Base-by-base conservation (phyloP, 2,113 vertebrate genomes). In the Hippopotamus amphibius region DNA sequence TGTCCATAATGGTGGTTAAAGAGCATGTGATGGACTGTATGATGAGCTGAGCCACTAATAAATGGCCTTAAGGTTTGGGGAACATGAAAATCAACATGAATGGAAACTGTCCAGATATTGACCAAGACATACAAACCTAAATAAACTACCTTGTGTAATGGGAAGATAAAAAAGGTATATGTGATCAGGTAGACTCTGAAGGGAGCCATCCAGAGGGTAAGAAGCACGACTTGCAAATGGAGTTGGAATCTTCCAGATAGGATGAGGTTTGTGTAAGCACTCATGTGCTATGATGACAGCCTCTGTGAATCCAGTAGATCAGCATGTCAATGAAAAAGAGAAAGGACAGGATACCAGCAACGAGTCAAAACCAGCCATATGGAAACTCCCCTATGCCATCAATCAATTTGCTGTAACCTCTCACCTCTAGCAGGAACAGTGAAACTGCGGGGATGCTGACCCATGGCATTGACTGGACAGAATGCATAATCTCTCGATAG, bases 211-310 rank as follows among this genome's bases (percentile, higher is more conserved):
- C 0, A 99, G 97, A 0, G 99, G 99, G 96, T 99, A 99, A 94
- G 99, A 99, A 82, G 99, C 99, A 0, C 99, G 99, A 97, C 99
- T 99, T 94, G 99, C 99, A 0, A 99, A 99, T 0, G 99, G 99
- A 0, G 99, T 99, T 0, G 99, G 98, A n/a, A 99, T 98, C 99
- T 99, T 99, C 99, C 99, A 99, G 0, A 99, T 0, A 72, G 99
- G 99, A 97, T 99, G 99, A 0, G 99, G 99, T 90, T 99, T 99
- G 98, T 99, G 99, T 69, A 99, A 99, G 83, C 65, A 97, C 99
- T 99, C 99, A 94, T 99, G 99, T 33, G 99, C 98, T 99, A 71
- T 99, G 99, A 90, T 99, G 99, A 2, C 99, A 99, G 68, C 99
- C 99, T 5, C 99, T 99, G 90, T 99, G 99, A 96, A 99, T 99